A percentile compares a stretch with the other conserved stretches of the same genome.
Conservation (phyloP, 2,888 invertebrate genomes). For the Ferrisia virgata region DNA sequence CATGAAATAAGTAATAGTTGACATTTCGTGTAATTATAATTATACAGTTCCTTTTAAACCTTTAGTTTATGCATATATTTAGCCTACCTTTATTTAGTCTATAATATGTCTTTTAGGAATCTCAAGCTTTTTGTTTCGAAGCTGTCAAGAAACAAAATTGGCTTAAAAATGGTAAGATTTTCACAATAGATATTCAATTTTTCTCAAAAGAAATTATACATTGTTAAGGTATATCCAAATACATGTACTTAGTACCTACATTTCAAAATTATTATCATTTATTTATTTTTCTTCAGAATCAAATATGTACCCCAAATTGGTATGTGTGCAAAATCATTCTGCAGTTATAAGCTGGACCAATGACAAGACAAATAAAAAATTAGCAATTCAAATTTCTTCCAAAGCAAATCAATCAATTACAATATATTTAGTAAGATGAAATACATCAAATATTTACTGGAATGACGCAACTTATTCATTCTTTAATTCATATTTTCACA, state of each 20-base stretch:
- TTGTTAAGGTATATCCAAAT: too few species aligned
- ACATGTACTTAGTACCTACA: too few species aligned
- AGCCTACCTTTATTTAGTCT: not conserved
- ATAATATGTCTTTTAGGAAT: not conserved
- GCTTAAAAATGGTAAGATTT: not conserved
- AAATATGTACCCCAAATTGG: not conserved
- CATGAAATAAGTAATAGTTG: too few species aligned
- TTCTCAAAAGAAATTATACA: not conserved
- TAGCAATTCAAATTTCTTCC: conserved; percentile 11
- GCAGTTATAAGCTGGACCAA: not conserved
- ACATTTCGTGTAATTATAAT: too few species aligned
- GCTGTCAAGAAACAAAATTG: not conserved
- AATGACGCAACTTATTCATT: not conserved
- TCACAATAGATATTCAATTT: not conserved
- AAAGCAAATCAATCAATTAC: not conserved
- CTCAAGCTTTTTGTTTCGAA: not conserved
- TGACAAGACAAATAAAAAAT: not conserved
- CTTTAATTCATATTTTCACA: not conserved
- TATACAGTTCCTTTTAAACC: too few species aligned
- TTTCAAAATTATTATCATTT: not conserved
- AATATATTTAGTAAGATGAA: not conserved
- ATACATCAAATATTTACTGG: not conserved
- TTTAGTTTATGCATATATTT: too few species aligned
- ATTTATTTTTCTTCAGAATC: not conserved
- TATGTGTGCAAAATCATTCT: not conserved